Conservation (phyloP, 2,888 invertebrate genomes). For the Agonum fuliginosum region DNA sequence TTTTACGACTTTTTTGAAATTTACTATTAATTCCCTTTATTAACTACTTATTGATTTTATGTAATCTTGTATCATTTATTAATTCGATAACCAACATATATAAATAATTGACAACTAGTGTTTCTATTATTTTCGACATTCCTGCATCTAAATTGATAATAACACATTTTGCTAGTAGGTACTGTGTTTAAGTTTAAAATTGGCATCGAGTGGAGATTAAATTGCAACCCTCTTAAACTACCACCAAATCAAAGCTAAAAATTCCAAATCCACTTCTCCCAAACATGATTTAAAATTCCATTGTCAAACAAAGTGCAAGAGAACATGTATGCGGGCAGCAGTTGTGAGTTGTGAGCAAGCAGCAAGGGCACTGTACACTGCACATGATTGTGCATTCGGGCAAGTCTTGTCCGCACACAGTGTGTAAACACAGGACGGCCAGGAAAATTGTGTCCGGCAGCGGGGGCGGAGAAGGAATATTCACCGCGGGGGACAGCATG, state of each 20-base stretch:
- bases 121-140: too few species aligned
- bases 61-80: too few species aligned
- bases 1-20: too few species aligned
- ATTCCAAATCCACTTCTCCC: not conserved
- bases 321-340: slow-evolving; percentile 36
- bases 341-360: too few species aligned
- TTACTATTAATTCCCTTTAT: too few species aligned
- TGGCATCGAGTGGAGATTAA: not conserved
- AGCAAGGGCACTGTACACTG: too few species aligned
- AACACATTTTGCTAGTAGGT: too few species aligned
- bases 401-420: slow-evolving; percentile 42
- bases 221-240: not conserved
- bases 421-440: slow-evolving; percentile 47
- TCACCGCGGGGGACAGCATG: slow-evolving; percentile 61
- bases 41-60: too few species aligned
- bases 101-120: too few species aligned
- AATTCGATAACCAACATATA: too few species aligned
- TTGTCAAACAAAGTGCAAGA: slow-evolving; percentile 22
- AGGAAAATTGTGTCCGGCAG: slow-evolving; percentile 37
- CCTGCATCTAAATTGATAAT: too few species aligned
- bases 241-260: slow-evolving; percentile 14
- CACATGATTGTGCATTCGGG: slow-evolving; percentile 56
- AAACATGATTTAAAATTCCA: slow-evolving; percentile 44
- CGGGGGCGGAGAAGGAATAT: slow-evolving; percentile 7
- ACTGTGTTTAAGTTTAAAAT: not conserved